Evolutionary conservation across 2,113 vertebrate species (phyloP), one percentile per base, ranked within the genome.

Genomic region (Podocnemis expansa): DNA sequence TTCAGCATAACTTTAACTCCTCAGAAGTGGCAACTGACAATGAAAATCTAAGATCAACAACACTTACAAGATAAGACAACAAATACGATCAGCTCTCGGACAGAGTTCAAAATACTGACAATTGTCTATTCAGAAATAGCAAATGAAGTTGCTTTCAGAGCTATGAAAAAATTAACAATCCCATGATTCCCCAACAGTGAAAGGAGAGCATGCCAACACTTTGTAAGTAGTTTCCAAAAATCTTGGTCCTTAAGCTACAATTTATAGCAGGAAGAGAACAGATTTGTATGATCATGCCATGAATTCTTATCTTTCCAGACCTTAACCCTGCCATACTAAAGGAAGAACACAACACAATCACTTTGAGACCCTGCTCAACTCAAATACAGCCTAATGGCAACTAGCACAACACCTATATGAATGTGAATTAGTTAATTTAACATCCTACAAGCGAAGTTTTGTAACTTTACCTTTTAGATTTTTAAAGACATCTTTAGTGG

Each of bases 311-410:
- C 31, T 55, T 54, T 27, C 2, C 8, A 84, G 43, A 60, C 56
- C 43, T 41, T 4, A 31, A 52, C 52, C 41, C 75, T 41, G 2
- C 25, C 16, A 4, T 24, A 16, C 47, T 75, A 41, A 56, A 70
- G 70, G 6, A 75, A 27, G 82, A 49, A 52, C 34, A n/a, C 21
- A 78, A 51, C 79, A 90, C 24, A 17, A 45, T 19, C 0, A 1
- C 27, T 43, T 55, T 38, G 79, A 25, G 31, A 84, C 22, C 5
- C 34, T 49, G 55, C 8, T 52, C 12, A 87, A 11, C 13, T 41
- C 63, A 22, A 75, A 52, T 10, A 12, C 63, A 87, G 1, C 24
- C 4, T 38, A 54, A 17, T 0, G 0, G 41, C 31, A 84, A 60
- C 38, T 47, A 25, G 16, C 70, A 89, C 89, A 3, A 52, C 56